Conservation (phyloP, 2,888 invertebrate genomes). For the Acrobasis consociella region DNA sequence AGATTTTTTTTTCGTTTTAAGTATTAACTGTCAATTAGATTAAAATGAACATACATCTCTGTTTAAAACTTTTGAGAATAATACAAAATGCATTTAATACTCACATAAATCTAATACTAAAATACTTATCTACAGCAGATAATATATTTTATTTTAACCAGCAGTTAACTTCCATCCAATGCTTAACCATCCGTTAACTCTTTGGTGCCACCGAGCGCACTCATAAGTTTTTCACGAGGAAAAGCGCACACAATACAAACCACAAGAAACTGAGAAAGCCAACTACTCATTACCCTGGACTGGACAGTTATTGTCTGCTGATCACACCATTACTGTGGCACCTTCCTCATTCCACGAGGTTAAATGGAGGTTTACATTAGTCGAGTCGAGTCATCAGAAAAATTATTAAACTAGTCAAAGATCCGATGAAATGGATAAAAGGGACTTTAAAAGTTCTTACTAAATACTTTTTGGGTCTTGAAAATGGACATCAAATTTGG, state of each 20-base stretch:
- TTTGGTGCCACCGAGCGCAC: slow-evolving; percentile 40
- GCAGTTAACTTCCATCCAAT: not conserved
- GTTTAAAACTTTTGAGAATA: too few relatives aligned
- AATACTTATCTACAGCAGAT: too few relatives aligned
- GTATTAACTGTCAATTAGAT: too few relatives aligned
- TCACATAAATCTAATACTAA: too few relatives aligned
- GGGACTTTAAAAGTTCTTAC: too few relatives aligned
- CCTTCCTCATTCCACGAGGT: slow-evolving; percentile 61
- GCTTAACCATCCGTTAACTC: slow-evolving; percentile 34
- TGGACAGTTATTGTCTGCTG: slow-evolving; percentile 72
- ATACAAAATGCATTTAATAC: too few relatives aligned
- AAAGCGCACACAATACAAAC: slow-evolving; percentile 67
- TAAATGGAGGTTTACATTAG: slow-evolving; percentile 39
- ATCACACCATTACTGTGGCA: slow-evolving; percentile 54
- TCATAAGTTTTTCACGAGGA: slow-evolving; percentile 74
- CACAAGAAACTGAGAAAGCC: slow-evolving; percentile 69
- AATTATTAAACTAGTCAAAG: too few relatives aligned
- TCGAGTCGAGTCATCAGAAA: not conserved
- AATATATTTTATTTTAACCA: not conserved
- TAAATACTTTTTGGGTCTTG: too few relatives aligned
- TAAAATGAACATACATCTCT: too few relatives aligned
- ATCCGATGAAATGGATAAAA: too few relatives aligned
- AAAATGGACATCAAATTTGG: too few relatives aligned
- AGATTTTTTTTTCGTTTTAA: too few relatives aligned
- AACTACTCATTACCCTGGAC: slow-evolving; percentile 53